These are phyloP conservation scores for Cladopsammia gracilis DNA, from an alignment of 64 coral and sea anemone species.

Conservation along the genomic window DNA sequence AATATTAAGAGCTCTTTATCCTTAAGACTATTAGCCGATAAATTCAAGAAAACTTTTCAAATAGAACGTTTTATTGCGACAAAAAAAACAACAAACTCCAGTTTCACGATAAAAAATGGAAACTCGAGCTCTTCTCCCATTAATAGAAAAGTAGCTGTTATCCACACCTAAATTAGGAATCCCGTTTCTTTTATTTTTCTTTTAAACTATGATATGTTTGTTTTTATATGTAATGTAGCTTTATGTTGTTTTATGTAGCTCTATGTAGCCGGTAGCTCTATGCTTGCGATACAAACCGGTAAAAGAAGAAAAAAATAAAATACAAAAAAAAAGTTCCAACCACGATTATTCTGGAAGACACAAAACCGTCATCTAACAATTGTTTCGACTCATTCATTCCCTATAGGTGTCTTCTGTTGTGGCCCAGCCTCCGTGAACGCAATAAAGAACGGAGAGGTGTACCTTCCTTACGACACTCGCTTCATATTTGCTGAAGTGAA, in stretches of 20 bases:
- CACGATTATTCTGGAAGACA: too few species aligned
- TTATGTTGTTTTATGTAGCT: too few species aligned
- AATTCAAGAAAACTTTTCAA: neutral
- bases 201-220: too few species aligned
- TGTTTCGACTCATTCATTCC: too few species aligned
- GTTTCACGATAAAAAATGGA: slow-evolving; percentile 5
- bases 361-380: too few species aligned
- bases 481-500: slow-evolving; percentile 76
- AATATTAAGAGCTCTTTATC: neutral
- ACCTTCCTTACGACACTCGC: slow-evolving; percentile 60
- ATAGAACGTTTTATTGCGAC: neutral
- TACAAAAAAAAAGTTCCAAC: too few species aligned
- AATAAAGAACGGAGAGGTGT: slow-evolving; percentile 59
- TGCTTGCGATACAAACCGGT: too few species aligned
- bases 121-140: neutral
- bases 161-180: neutral
- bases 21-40: neutral
- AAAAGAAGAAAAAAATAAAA: too few species aligned
- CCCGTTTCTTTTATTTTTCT: too few species aligned
- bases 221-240: too few species aligned
- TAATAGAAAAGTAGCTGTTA: slow-evolving; percentile 17
- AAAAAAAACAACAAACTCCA: neutral
- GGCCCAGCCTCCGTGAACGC: slow-evolving; percentile 80
- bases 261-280: too few species aligned
- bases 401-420: slow-evolving; percentile 74